Base-by-base conservation (phyloP, 2,888 invertebrate species). In the Brenthis daphne region DNA sequence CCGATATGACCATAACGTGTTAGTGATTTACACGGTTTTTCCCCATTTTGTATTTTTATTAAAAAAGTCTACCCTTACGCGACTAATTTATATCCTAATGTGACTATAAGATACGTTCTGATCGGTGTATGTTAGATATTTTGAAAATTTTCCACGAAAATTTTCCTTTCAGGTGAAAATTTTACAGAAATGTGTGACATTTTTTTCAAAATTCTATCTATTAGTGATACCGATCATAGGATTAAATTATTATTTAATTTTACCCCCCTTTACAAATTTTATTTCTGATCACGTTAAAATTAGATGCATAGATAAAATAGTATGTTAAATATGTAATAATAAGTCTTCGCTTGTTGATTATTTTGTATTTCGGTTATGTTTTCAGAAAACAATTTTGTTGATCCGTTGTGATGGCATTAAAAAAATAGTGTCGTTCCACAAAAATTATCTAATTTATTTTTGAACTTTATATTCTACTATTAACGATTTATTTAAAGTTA, bases 1-100 rank as follows among this genome's bases (percentile, higher is more conserved):
- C 70, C 68, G 77, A 78, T 76, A 74, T 74, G 88, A 88, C 88
- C 89, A 88, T 76, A 76, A 84, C 78, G 77, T 81, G 88, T 88
- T 89, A 88, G 88, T 88, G 88, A 88, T 85, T 85, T 84, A 81
- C 71, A 75, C 77, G 67, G 70, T 70, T 74, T 77, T 81, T 80
- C 80, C 84, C 85, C 79, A 67, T 81, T 84, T 83, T 83, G 80
- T 85, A 83, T 82, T 83, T 82, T 82, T 77, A 76, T 77, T 75
- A 73, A 75, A 77, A 78, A 74, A 76, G 77, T 74, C 76, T 79
- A 80, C 77, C 81, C 77, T 75, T 81, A 81, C 75, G 79, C 80
- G 78, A 80, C 77, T 80, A 79, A 79, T 77, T 80, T 81, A 82
- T 82, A 83, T 82, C 80, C 82, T 82, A 78, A 73, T 69, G 68